Evolutionary conservation across 1,140 invertebrate genomes (phyloP).

Genomic region (Anastatus disparis): DNA sequence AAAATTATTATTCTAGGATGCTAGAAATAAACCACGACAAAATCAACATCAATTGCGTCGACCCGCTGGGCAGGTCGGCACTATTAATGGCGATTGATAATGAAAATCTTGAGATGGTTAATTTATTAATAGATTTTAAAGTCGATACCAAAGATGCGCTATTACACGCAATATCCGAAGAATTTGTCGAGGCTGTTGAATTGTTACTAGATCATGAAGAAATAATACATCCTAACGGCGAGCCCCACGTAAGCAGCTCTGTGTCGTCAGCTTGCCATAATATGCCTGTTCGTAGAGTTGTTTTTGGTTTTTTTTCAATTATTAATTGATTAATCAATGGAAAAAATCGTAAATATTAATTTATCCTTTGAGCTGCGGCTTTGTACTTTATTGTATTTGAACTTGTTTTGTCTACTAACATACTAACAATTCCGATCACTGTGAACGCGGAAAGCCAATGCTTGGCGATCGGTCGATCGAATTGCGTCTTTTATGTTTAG

Average conservation of each 20-base stretch:
- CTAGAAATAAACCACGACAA: slow-evolving; percentile 82
- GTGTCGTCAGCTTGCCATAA: slow-evolving; percentile 45
- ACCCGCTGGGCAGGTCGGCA: slow-evolving; percentile 91
- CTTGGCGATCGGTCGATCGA: too few relatives aligned
- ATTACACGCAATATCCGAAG: slow-evolving; percentile 95
- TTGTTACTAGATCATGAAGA: slow-evolving; percentile 94
- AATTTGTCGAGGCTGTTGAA: slow-evolving; percentile 98
- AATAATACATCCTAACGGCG: slow-evolving; percentile 76
- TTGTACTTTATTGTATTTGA: too few relatives aligned
- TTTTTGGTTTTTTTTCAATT: too few relatives aligned
- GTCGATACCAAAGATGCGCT: slow-evolving; percentile 94
- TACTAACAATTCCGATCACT: too few relatives aligned
- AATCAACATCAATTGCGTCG: slow-evolving; percentile 97
- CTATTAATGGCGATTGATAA: slow-evolving; percentile 98
- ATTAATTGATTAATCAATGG: too few relatives aligned
- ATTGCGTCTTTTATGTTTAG: too few relatives aligned
- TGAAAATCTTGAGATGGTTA: slow-evolving; percentile 99
- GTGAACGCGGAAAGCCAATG: too few relatives aligned
- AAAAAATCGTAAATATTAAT: too few relatives aligned
- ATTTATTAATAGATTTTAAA: slow-evolving; percentile 88
- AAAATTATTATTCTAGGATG: too few relatives aligned
- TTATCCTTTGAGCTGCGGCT: too few relatives aligned
- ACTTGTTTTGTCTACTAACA: too few relatives aligned
- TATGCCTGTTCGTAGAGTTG: slow-evolving; percentile 48
- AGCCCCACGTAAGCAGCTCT: slow-evolving; percentile 78